Evolutionary conservation across 2,797 vertebrate genomes (phyloP).

Genomic region (Chelon auratus): DNA sequence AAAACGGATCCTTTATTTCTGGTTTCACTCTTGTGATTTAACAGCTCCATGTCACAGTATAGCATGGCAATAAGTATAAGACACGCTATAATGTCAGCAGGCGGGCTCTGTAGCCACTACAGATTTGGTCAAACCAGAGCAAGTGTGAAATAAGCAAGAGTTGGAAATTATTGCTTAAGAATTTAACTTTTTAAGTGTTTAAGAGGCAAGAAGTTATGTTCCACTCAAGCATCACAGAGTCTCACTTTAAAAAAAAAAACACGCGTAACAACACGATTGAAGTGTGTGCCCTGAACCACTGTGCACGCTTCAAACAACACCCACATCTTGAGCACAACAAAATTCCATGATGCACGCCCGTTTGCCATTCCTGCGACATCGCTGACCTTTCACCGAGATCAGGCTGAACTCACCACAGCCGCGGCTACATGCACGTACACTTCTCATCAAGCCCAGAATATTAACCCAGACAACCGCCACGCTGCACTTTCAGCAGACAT

Average conservation of each 20-base stretch:
- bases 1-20: too few species aligned
- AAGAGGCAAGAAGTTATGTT: background rate
- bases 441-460: constrained; percentile 3
- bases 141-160: background rate
- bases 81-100: too few species aligned
- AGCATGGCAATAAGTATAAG: too few species aligned
- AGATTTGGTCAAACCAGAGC: background rate
- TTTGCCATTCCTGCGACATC: constrained; percentile 36
- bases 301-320: constrained; percentile 6
- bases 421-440: constrained; percentile 58
- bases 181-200: background rate
- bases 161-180: too few species aligned
- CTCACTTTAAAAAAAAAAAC: background rate
- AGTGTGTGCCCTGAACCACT: background rate
- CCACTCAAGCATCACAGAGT: background rate
- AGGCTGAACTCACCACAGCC: constrained; percentile 33
- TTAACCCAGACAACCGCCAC: constrained; percentile 28
- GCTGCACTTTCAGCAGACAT: constrained; percentile 30
- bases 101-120: too few species aligned
- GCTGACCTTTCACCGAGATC: constrained; percentile 15
- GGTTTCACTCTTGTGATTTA: too few species aligned
- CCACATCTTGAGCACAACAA: background rate
- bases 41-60: too few species aligned
- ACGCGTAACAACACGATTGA: background rate
- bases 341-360: constrained; percentile 50